Percentiles rank a stretch among this genome's conserved stretches.
Conservation (phyloP, 2,888 invertebrate species). For the Blera fallax region DNA sequence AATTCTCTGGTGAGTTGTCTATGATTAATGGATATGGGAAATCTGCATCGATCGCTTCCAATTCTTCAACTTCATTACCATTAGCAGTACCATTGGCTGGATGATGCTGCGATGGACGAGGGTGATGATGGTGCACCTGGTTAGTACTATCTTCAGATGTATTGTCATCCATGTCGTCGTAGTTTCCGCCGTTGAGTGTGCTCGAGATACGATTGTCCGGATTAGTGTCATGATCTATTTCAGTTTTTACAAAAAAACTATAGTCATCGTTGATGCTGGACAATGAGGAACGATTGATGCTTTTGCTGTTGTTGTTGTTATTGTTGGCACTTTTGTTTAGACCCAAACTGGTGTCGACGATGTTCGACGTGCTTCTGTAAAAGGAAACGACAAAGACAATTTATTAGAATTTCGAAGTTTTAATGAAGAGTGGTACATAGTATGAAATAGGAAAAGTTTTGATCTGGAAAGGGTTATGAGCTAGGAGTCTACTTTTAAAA, state of each 20-base stretch:
- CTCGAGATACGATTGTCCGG: conserved; percentile 80
- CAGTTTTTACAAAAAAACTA: conserved; percentile 78
- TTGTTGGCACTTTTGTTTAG: conserved; percentile 73
- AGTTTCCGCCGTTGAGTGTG: conserved; percentile 79
- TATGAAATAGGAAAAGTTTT: too few species aligned
- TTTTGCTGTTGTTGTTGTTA: conserved; percentile 48
- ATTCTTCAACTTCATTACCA: conserved; percentile 78
- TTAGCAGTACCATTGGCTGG: conserved; percentile 17
- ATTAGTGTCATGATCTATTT: conserved; percentile 76
- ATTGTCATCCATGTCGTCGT: conserved; percentile 77
- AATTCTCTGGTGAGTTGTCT: conserved; percentile 76
- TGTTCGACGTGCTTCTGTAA: conserved; percentile 37
- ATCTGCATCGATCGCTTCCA: conserved; percentile 80
- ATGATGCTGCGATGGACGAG: conserved; percentile 15
- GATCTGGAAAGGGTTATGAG: too few species aligned
- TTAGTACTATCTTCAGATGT: conserved; percentile 66
- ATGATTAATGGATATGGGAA: conserved; percentile 80
- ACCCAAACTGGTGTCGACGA: conserved; percentile 5
- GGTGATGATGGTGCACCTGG: conserved; percentile 74
- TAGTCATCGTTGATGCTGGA: conserved; percentile 76
- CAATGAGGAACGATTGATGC: conserved; percentile 65
- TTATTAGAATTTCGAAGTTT: too few species aligned
- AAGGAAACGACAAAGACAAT: background rate
- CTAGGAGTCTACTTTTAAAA: too few species aligned
- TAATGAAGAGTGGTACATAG: too few species aligned